Percentiles rank a stretch among this genome's conserved stretches.
Conservation (phyloP, 2,888 invertebrate genomes). For the Glyphotaelius pellucidus region DNA sequence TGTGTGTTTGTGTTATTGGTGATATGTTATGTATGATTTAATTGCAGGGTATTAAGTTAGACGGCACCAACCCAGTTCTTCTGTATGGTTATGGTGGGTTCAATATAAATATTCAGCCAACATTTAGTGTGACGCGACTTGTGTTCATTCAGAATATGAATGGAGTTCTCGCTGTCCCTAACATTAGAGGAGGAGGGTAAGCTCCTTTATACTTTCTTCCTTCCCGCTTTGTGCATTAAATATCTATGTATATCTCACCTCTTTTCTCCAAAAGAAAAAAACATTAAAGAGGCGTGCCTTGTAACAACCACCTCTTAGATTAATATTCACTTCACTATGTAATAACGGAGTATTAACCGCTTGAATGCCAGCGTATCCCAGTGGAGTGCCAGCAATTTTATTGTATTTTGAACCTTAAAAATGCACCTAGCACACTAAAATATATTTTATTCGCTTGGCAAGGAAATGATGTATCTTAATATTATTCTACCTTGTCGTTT, state of each 20-base stretch:
- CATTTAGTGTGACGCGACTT: slow-evolving; percentile 91
- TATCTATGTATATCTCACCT: neutral
- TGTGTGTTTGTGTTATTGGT: neutral
- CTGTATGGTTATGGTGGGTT: slow-evolving; percentile 99
- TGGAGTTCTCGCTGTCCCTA: slow-evolving; percentile 94
- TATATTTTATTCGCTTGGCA: too few species aligned
- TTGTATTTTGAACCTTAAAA: too few species aligned
- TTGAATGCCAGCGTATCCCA: too few species aligned
- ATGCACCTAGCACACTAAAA: too few species aligned
- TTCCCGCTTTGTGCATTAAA: neutral
- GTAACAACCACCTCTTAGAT: neutral
- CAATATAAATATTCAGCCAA: slow-evolving; percentile 93
- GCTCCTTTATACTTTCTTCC: slow-evolving; percentile 67
- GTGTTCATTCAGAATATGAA: slow-evolving; percentile 93
- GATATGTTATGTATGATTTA: neutral
- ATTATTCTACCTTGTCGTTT: too few species aligned
- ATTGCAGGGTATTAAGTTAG: slow-evolving; percentile 78
- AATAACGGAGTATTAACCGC: too few species aligned
- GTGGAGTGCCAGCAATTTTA: too few species aligned
- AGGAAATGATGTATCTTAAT: too few species aligned
- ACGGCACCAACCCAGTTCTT: slow-evolving; percentile 88
- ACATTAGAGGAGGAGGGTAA: slow-evolving; percentile 97
- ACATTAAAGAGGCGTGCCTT: neutral
- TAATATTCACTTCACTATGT: neutral
- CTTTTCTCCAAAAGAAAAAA: neutral